phyloP scores from a whole-genome alignment of 2,888 invertebrate genomes.

The Drosophila ochracea region DNA sequence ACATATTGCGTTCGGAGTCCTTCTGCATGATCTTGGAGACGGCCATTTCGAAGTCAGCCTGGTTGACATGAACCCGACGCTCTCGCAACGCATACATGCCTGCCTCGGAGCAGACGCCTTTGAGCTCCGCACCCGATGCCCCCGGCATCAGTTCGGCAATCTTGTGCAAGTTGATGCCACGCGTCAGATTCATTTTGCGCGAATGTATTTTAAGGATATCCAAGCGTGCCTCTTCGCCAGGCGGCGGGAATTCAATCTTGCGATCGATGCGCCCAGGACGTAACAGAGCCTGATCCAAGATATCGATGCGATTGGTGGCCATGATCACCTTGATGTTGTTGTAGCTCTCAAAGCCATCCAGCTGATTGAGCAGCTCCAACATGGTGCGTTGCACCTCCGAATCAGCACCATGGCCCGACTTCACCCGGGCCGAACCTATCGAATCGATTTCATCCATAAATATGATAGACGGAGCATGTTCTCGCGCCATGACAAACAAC shows the following conservation, averaged over 20 bases:
- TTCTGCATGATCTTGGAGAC: slow-evolving; percentile 99
- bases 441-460: slow-evolving; percentile 99
- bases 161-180: slow-evolving; percentile 98
- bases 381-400: slow-evolving; percentile 99
- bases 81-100: slow-evolving; percentile 99
- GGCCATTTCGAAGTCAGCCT: slow-evolving; percentile 99
- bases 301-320: slow-evolving; percentile 99
- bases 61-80: slow-evolving; percentile 98
- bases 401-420: slow-evolving; percentile 99
- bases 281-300: slow-evolving; percentile 97
- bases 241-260: slow-evolving; percentile 99
- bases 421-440: slow-evolving; percentile 98
- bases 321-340: slow-evolving; percentile 99
- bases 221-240: slow-evolving; percentile 98
- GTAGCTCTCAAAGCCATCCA: slow-evolving; percentile 99
- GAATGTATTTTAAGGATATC: slow-evolving; percentile 99
- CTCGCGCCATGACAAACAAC: slow-evolving; percentile 99
- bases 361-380: slow-evolving; percentile 98
- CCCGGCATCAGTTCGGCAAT: slow-evolving; percentile 99
- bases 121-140: slow-evolving; percentile 96
- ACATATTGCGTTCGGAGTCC: slow-evolving; percentile 99
- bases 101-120: slow-evolving; percentile 99
- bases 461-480: slow-evolving; percentile 99
- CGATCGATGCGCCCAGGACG: slow-evolving; percentile 99
- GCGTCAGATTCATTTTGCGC: slow-evolving; percentile 98